Conservation (phyloP, 2,113 vertebrate genomes). For the Marmota flaviventris region DNA sequence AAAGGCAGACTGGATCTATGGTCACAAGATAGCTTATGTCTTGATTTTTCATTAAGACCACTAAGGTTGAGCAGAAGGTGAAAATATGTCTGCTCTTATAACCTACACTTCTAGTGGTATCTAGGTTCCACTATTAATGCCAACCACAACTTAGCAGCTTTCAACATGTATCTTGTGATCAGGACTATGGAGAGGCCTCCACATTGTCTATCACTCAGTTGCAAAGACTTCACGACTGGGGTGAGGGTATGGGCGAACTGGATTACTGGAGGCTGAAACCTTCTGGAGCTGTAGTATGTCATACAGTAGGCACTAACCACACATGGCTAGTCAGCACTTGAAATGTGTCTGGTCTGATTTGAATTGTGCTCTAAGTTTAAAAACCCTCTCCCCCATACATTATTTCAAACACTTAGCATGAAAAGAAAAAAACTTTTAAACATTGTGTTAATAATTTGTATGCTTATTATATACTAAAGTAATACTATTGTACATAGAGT, state of each 20-base stretch:
- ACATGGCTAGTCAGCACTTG: background rate
- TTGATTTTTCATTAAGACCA: conserved; percentile 18
- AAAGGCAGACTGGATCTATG: background rate
- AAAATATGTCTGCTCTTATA: background rate
- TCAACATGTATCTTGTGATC: background rate
- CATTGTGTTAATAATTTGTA: background rate
- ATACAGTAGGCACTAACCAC: background rate
- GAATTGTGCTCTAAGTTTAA: background rate
- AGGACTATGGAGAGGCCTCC: background rate
- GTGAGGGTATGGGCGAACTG: background rate
- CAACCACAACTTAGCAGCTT: background rate
- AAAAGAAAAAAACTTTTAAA: background rate
- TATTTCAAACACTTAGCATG: background rate
- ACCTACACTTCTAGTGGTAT: background rate
- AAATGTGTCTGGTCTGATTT: background rate
- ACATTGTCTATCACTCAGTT: background rate
- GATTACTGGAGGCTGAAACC: background rate
- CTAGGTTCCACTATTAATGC: background rate
- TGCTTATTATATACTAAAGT: conserved; percentile 13
- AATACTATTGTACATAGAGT: background rate
- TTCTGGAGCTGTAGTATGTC: background rate
- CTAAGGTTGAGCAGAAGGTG: background rate
- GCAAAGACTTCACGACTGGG: background rate
- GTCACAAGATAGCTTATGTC: background rate
- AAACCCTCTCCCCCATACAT: background rate